Conservation (phyloP, 2,888 invertebrate genomes). For the Teleogryllus oceanicus region DNA sequence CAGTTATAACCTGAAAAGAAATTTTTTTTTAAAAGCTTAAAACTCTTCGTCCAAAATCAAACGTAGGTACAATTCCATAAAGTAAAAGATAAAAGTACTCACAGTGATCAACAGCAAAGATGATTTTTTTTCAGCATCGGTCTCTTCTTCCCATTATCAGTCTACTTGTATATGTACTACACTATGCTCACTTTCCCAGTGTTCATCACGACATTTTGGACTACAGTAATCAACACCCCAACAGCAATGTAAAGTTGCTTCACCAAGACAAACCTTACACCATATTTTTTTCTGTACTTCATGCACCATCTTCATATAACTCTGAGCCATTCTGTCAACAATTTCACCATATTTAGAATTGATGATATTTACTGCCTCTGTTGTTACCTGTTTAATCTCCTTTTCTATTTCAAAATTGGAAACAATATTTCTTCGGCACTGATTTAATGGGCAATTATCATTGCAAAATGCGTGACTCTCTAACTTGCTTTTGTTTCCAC, state of each 20-base stretch:
- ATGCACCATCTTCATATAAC: not conserved
- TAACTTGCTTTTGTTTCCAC: not conserved
- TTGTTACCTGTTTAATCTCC: not conserved
- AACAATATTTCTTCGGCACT: not conserved
- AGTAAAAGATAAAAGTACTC: no score
- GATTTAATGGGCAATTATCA: not conserved
- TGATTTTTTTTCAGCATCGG: no score
- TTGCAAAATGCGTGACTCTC: not conserved
- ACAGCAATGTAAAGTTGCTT: not conserved
- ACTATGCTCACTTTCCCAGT: not conserved
- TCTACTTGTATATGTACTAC: not conserved
- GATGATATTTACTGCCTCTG: not conserved
- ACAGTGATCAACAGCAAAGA: no score
- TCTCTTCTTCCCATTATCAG: no score
- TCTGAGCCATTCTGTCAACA: not conserved
- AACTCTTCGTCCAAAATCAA: no score
- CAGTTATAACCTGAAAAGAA: no score
- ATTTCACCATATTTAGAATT: not conserved
- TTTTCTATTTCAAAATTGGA: not conserved
- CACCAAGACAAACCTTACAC: not conserved
- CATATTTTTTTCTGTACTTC: not conserved
- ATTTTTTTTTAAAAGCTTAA: no score
- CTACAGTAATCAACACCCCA: constrained; percentile 5
- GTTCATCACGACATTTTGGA: not conserved
- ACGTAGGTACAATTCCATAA: no score